phyloP scores from a whole-genome alignment of 2,797 vertebrate species.

The Rhinella marina region DNA sequence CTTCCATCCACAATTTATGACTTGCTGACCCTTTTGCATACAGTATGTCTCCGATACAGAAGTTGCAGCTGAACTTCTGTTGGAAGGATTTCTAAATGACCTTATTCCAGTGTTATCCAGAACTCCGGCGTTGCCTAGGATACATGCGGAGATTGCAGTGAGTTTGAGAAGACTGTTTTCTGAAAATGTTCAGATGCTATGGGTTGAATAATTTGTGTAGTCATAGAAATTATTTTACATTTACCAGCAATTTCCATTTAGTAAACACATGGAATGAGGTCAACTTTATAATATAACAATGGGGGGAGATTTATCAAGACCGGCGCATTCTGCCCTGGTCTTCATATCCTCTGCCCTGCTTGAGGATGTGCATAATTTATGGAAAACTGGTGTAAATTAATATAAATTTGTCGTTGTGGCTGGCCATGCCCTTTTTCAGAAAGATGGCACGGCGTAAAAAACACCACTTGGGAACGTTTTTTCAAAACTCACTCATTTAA shows the following conservation, averaged over 20 bases:
- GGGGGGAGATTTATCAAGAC: too few species aligned
- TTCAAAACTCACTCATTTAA: too few species aligned
- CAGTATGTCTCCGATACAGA: neutral
- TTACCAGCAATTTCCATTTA: neutral
- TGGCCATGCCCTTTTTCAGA: too few species aligned
- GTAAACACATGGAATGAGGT: neutral
- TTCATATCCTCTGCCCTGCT: too few species aligned
- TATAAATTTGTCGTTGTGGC: too few species aligned
- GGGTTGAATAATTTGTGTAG: conserved; percentile 23
- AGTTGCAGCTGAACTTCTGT: neutral
- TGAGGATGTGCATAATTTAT: too few species aligned
- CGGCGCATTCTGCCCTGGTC: too few species aligned
- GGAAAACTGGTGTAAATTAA: too few species aligned
- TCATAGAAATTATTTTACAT: neutral
- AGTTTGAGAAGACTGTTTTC: neutral
- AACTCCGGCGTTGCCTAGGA: conserved; percentile 28
- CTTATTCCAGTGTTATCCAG: conserved; percentile 5
- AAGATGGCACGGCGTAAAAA: too few species aligned
- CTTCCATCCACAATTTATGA: conserved; percentile 3
- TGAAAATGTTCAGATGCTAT: neutral
- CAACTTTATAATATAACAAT: neutral
- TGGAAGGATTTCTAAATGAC: neutral
- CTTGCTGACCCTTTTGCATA: neutral
- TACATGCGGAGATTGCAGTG: conserved; percentile 2
- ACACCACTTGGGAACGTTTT: too few species aligned